Percentiles rank a stretch among this genome's conserved stretches.
Evolutionary conservation across 92 coral and sea anemone species (phyloP).

Genomic region (Micromussa lordhowensis): DNA sequence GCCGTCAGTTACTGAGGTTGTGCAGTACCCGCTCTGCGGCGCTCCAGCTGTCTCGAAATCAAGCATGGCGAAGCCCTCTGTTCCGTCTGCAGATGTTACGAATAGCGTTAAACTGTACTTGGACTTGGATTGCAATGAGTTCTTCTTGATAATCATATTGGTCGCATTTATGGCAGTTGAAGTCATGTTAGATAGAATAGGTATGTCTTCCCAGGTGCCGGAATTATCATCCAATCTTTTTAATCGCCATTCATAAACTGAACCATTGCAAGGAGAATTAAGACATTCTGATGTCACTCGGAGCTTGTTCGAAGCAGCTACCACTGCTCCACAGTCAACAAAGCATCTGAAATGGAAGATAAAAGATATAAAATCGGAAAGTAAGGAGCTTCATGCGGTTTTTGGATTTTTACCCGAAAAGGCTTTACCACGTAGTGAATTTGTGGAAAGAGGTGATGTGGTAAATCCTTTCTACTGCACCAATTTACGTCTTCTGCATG

Average conservation of each 20-base stretch:
- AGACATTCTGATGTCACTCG: slow-evolving; percentile 42
- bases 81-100: slow-evolving; percentile 9
- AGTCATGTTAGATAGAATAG: slow-evolving; percentile 31
- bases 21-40: slow-evolving; percentile 31
- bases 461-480: too few relatives aligned
- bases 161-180: slow-evolving; percentile 8
- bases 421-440: background rate
- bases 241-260: slow-evolving; percentile 23
- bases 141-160: slow-evolving; percentile 18
- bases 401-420: too few relatives aligned
- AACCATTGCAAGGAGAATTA: slow-evolving; percentile 17
- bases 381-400: background rate
- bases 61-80: slow-evolving; percentile 23
- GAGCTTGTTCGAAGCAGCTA: slow-evolving; percentile 44
- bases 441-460: too few relatives aligned
- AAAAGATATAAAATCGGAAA: background rate
- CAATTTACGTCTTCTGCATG: too few relatives aligned
- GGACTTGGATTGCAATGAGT: slow-evolving; percentile 2
- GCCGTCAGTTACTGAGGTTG: slow-evolving; percentile 15
- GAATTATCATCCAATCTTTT: background rate
- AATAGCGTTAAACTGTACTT: background rate
- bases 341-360: background rate
- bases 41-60: slow-evolving; percentile 31
- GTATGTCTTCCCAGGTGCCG: background rate
- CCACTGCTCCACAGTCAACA: slow-evolving; percentile 28